Conservation (phyloP, 2,888 invertebrate genomes). For the Leptogaster cylindrica region DNA sequence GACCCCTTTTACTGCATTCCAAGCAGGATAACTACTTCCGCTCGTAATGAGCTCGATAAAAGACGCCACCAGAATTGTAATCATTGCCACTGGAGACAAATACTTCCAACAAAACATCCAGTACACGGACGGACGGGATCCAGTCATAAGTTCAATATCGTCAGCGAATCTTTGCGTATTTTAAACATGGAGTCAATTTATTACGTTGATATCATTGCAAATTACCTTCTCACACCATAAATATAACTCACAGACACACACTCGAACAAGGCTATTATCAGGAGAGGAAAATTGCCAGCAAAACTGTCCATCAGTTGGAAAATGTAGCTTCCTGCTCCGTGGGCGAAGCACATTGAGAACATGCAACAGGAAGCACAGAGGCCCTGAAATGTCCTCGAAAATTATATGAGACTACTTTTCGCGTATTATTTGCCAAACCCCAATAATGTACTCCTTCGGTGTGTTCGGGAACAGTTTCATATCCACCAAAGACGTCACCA, state of each 20-base stretch:
- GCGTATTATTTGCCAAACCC: too few relatives aligned
- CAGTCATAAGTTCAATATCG: slow-evolving; percentile 95
- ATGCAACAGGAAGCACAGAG: slow-evolving; percentile 82
- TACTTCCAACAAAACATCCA: slow-evolving; percentile 97
- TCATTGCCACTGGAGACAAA: slow-evolving; percentile 86
- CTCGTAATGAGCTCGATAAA: slow-evolving; percentile 79
- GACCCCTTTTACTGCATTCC: slow-evolving; percentile 75
- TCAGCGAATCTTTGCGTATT: slow-evolving; percentile 89
- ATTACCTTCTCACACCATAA: slow-evolving; percentile 86
- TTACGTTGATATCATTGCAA: too few relatives aligned
- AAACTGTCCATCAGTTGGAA: slow-evolving; percentile 94
- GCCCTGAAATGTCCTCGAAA: slow-evolving; percentile 51
- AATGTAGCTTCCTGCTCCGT: slow-evolving; percentile 92
- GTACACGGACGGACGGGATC: slow-evolving; percentile 83
- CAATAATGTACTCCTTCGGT: slow-evolving; percentile 86
- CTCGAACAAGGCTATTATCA: slow-evolving; percentile 92
- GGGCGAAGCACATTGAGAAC: slow-evolving; percentile 89
- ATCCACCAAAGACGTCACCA: slow-evolving; percentile 93
- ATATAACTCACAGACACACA: slow-evolving; percentile 92
- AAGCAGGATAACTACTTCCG: slow-evolving; percentile 85
- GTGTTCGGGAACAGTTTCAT: slow-evolving; percentile 92
- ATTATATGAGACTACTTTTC: not conserved
- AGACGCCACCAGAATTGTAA: slow-evolving; percentile 83
- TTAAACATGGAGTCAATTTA: not conserved
- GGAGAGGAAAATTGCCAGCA: slow-evolving; percentile 88